These are phyloP conservation scores for Nyctalus aviator DNA, from an alignment of 2,797 vertebrate species.

Conservation along the genomic window DNA sequence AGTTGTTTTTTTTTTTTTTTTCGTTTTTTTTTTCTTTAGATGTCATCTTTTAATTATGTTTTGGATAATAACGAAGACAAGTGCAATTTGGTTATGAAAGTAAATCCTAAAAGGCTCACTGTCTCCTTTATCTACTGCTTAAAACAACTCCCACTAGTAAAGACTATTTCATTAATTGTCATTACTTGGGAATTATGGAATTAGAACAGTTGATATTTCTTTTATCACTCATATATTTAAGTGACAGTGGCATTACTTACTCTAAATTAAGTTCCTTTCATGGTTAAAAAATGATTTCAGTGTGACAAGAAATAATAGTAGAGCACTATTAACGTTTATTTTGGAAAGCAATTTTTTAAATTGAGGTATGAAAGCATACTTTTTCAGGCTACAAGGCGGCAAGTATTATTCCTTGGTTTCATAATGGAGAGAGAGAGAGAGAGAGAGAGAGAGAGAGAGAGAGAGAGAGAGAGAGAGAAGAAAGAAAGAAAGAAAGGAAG, in stretches of 20 bases:
- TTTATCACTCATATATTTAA: constrained; percentile 82
- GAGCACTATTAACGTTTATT: constrained; percentile 64
- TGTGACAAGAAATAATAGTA: constrained; percentile 61
- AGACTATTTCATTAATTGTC: constrained; percentile 80
- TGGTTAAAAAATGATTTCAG: constrained; percentile 64
- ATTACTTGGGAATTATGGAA: constrained; percentile 78
- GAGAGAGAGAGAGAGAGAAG: too few relatives aligned
- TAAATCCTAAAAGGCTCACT: constrained; percentile 80
- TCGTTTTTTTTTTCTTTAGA: constrained; percentile 70
- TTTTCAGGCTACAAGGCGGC: constrained; percentile 42
- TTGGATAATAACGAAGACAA: constrained; percentile 78
- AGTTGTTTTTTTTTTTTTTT: constrained; percentile 70
- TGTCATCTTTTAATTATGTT: constrained; percentile 83
- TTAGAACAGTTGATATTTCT: constrained; percentile 74
- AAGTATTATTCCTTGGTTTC: constrained; percentile 53
- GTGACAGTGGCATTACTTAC: constrained; percentile 78
- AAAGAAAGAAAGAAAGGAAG: too few relatives aligned
- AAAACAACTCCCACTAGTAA: constrained; percentile 74
- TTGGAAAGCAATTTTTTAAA: constrained; percentile 67
- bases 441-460: too few relatives aligned
- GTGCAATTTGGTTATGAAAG: constrained; percentile 67
- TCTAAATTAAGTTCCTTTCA: constrained; percentile 78
- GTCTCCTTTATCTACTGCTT: constrained; percentile 71
- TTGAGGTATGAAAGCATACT: constrained; percentile 28
- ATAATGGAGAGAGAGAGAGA: constrained; percentile 18